phyloP scores from a whole-genome alignment of 2,888 invertebrate genomes.

The Drosophila paranaensis region DNA sequence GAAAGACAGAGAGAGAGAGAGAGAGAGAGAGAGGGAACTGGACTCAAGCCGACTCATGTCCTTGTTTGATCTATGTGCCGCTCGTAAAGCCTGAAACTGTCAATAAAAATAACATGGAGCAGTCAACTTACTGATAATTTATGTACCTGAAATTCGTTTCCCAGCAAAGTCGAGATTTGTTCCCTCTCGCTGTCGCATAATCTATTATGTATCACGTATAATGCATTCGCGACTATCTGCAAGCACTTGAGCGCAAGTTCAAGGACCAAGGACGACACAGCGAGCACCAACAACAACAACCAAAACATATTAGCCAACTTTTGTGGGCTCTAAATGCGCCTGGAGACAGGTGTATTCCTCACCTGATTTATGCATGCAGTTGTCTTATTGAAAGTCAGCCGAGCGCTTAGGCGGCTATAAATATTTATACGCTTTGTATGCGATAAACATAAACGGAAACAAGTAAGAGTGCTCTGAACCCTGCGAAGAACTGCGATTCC shows the following conservation, averaged over 20 bases:
- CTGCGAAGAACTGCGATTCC: too few species aligned
- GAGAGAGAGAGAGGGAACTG: neutral
- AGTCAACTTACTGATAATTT: conserved; percentile 65
- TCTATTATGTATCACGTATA: conserved; percentile 58
- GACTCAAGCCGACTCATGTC: conserved; percentile 2
- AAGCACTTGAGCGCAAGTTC: conserved; percentile 55
- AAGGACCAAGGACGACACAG: conserved; percentile 62
- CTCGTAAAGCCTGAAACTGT: conserved; percentile 66
- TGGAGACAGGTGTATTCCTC: conserved; percentile 13
- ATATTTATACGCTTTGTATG: conserved; percentile 45
- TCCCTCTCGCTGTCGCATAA: conserved; percentile 34
- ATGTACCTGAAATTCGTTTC: conserved; percentile 55
- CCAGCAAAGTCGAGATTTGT: conserved; percentile 35
- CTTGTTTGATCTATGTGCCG: conserved; percentile 40
- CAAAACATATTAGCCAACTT: conserved; percentile 46
- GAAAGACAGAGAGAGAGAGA: too few species aligned
- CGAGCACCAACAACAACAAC: neutral
- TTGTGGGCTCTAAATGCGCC: conserved; percentile 35
- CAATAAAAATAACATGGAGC: conserved; percentile 72
- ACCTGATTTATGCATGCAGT: conserved; percentile 55
- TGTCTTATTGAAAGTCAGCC: conserved; percentile 57
- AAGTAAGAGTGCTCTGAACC: too few species aligned
- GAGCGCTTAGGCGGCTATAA: conserved; percentile 43
- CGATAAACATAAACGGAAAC: conserved; percentile 1
- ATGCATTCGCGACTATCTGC: conserved; percentile 62